phyloP scores from a whole-genome alignment of 2,888 invertebrate genomes.

The Mantis religiosa region DNA sequence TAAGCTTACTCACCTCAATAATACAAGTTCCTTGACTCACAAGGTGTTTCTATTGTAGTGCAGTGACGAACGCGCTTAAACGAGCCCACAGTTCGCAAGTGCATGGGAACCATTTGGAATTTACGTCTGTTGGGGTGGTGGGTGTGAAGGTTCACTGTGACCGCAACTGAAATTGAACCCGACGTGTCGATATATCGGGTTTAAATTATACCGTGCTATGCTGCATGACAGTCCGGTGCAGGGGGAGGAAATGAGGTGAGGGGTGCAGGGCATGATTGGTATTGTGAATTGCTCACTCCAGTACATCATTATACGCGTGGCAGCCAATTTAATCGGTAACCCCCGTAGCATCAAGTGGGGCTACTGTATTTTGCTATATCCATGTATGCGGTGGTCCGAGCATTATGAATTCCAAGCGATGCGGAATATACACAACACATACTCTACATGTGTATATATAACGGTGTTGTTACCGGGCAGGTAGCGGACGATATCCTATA shows the following conservation, averaged over 20 bases:
- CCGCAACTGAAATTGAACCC: constrained; percentile 9
- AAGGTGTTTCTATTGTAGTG: no score
- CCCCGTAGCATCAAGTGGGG: constrained; percentile 1
- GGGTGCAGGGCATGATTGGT: neutral
- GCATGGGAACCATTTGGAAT: neutral
- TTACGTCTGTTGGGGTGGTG: neutral
- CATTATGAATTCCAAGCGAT: constrained; percentile 9
- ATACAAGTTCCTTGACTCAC: no score
- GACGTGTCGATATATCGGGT: constrained; percentile 1
- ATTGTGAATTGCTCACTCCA: constrained; percentile 7
- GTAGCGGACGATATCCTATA: neutral
- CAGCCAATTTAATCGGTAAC: constrained; percentile 15
- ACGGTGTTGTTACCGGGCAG: neutral
- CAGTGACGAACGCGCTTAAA: neutral
- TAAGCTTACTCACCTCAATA: no score
- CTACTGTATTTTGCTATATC: neutral
- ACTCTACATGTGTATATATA: neutral
- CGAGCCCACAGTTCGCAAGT: neutral
- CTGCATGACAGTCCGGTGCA: neutral
- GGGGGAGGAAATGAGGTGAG: neutral
- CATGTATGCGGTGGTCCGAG: neutral
- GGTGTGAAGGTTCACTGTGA: neutral
- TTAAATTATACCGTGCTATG: neutral
- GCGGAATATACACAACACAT: neutral
- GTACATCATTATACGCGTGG: constrained; percentile 9